Evolutionary conservation across 2,113 vertebrate genomes (phyloP).

Genomic region (Syngnathus scovelli): DNA sequence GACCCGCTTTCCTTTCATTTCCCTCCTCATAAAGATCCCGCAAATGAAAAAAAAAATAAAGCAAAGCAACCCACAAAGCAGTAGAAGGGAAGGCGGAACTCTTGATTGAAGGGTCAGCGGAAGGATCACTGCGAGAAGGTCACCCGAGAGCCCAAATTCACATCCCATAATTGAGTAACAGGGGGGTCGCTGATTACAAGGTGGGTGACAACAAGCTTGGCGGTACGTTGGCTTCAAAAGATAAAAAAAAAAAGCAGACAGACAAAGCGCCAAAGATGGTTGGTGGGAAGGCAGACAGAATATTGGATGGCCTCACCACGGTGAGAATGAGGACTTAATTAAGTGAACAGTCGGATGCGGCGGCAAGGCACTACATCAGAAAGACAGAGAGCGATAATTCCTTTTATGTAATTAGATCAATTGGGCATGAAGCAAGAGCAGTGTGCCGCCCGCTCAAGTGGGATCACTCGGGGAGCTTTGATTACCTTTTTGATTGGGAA

Average conservation of each 20-base stretch:
- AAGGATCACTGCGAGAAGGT: conserved; percentile 74
- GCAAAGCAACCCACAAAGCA: conserved; percentile 59
- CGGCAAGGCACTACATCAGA: conserved; percentile 57
- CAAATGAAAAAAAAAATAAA: conserved; percentile 69
- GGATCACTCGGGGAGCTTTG: conserved; percentile 64
- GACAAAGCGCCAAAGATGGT: conserved; percentile 36
- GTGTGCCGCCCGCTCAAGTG: conserved; percentile 61
- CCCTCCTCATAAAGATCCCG: conserved; percentile 73
- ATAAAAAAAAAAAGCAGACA: conserved; percentile 22
- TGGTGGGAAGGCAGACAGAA: conserved; percentile 50
- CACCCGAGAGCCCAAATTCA: conserved; percentile 70
- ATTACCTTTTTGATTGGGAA: conserved; percentile 68
- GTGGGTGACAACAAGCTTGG: conserved; percentile 23
- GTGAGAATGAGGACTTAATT: conserved; percentile 72
- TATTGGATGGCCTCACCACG: conserved; percentile 54
- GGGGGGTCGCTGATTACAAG: conserved; percentile 64
- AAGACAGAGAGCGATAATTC: conserved; percentile 52
- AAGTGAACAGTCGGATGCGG: conserved; percentile 62
- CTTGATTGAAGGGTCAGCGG: conserved; percentile 70
- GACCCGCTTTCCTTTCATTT: conserved; percentile 74
- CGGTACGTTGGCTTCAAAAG: background rate
- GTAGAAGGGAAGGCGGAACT: conserved; percentile 47
- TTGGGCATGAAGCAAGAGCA: conserved; percentile 71
- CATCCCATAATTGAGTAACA: conserved; percentile 72
- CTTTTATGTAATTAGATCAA: conserved; percentile 75